A percentile compares a stretch with the other conserved stretches of the same genome.
phyloP scores from a whole-genome alignment of 2,113 vertebrate species.

The Syrmaticus mikado region DNA sequence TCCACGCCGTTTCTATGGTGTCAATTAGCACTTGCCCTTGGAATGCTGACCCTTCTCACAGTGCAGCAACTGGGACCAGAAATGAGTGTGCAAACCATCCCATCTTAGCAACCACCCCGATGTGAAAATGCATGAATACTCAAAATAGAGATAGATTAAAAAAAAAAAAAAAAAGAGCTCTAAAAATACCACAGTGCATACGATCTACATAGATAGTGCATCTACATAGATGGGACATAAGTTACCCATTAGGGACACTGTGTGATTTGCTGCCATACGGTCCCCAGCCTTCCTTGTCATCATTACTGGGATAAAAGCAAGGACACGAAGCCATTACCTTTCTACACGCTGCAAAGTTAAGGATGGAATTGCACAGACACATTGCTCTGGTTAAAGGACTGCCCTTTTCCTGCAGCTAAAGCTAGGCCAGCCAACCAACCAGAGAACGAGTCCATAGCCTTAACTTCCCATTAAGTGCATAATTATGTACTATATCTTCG shows the following conservation, averaged over 20 bases:
- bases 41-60: neutral
- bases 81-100: neutral
- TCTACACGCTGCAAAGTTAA: neutral
- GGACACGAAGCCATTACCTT: neutral
- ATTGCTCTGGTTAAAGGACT: neutral
- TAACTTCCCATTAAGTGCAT: neutral
- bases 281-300: neutral
- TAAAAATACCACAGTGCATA: fast-evolving
- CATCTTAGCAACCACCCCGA: fast-evolving
- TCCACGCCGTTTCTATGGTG: neutral
- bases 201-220: too few relatives aligned
- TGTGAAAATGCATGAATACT: fast-evolving
- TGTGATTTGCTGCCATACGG: neutral
- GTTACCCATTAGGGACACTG: fast-evolving
- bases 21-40: fast-evolving
- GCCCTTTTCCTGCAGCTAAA: neutral
- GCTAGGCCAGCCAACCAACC: neutral
- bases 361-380: neutral
- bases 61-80: neutral
- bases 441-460: neutral
- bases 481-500: neutral
- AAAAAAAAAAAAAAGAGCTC: neutral
- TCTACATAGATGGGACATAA: fast-evolving
- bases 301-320: neutral
- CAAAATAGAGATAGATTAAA: neutral